Evolutionary conservation across 2,797 vertebrate species (phyloP).

Genomic region (Xerus rutilus): DNA sequence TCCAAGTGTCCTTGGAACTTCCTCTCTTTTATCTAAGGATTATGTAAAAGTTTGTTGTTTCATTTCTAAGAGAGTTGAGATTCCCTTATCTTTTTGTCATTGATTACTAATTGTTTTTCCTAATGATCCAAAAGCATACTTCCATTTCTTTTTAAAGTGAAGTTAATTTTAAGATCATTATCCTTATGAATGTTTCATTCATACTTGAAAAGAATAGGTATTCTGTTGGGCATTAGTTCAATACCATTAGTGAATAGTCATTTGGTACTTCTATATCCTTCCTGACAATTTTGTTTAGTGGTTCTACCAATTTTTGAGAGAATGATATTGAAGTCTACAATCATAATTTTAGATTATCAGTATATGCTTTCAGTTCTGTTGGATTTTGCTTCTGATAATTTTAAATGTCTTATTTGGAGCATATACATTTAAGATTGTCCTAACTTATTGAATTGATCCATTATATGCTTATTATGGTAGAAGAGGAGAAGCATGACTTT

Average conservation of each 20-base stretch:
- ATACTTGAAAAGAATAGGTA: background rate
- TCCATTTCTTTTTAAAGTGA: slow-evolving; percentile 57
- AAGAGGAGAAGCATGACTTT: background rate
- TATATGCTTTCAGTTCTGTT: slow-evolving; percentile 36
- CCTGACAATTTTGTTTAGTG: slow-evolving; percentile 44
- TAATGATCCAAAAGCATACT: background rate
- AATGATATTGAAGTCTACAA: background rate
- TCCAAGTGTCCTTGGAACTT: slow-evolving; percentile 27
- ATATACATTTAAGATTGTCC: background rate
- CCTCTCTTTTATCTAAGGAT: slow-evolving; percentile 31
- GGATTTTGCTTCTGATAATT: slow-evolving; percentile 50
- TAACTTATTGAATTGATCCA: background rate
- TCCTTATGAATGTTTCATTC: background rate
- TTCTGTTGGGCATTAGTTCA: background rate
- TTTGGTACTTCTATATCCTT: background rate
- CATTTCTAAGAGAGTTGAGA: slow-evolving; percentile 16
- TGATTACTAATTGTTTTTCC: slow-evolving; percentile 27
- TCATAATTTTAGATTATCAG: slow-evolving; percentile 1
- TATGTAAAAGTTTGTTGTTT: slow-evolving; percentile 46
- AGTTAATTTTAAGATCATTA: background rate
- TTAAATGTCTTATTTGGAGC: slow-evolving; percentile 3
- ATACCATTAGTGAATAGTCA: background rate
- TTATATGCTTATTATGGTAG: background rate
- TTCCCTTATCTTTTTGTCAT: background rate
- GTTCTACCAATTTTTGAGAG: slow-evolving; percentile 21